Evolutionary conservation across 2,113 vertebrate species (phyloP).

Genomic region (Pedetes capensis): DNA sequence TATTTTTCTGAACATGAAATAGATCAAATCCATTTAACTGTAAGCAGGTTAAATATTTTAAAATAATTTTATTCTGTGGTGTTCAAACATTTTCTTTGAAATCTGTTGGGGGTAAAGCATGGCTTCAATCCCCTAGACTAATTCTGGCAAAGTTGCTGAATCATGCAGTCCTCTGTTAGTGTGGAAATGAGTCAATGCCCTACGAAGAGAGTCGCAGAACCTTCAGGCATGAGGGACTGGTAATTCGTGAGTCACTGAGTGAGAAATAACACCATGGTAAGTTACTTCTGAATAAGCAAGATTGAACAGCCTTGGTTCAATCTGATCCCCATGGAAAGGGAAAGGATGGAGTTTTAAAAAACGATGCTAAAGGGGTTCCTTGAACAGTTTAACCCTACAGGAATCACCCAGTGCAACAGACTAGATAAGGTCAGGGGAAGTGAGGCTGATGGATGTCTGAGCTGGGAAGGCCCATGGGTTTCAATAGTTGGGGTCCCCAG

Average conservation of each 20-base stretch:
- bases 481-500: not conserved
- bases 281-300: not conserved
- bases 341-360: not conserved
- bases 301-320: not conserved
- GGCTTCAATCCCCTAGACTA: not conserved
- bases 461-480: not conserved
- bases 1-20: no score
- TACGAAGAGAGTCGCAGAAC: not conserved
- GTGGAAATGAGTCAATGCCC: not conserved
- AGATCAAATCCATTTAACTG: no score
- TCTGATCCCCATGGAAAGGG: not conserved
- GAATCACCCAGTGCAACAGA: no score
- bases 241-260: not conserved
- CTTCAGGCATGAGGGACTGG: not conserved
- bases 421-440: not conserved
- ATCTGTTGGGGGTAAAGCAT: not conserved
- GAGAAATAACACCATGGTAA: not conserved
- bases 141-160: not conserved
- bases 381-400: not conserved
- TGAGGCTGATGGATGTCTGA: not conserved
- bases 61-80: not conserved
- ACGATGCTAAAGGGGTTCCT: not conserved
- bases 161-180: no score
- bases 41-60: not conserved
- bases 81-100: not conserved